Evolutionary conservation across 2,113 vertebrate genomes (phyloP).

Genomic region (Cyphomyrus discorhynchus): DNA sequence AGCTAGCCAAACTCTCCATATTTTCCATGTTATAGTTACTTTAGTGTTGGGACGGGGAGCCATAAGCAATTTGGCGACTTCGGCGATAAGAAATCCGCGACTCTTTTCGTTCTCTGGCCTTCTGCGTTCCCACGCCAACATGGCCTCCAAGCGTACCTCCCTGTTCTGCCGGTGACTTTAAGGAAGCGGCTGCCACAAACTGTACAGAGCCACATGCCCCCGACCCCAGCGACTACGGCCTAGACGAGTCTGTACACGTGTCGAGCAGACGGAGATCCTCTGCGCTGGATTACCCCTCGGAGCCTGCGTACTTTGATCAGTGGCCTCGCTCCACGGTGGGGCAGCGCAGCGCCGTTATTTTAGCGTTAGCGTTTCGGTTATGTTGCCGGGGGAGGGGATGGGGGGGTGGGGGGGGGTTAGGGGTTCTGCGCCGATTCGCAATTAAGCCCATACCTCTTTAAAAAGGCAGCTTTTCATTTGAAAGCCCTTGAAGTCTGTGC

Average conservation of each 20-base stretch:
- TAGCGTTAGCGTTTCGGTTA: conserved; percentile 20
- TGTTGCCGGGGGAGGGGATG: conserved; percentile 12
- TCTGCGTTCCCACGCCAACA: not conserved
- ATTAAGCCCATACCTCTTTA: conserved; percentile 36
- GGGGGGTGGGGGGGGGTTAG: not conserved
- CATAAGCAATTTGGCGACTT: not conserved
- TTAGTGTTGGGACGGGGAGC: not conserved
- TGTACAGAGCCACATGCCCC: not conserved
- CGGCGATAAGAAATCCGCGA: not conserved
- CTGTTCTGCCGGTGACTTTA: not conserved
- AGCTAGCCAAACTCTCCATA: not conserved
- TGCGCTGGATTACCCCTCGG: not conserved
- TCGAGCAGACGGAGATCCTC: not conserved
- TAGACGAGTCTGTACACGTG: not conserved
- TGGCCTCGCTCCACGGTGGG: not conserved
- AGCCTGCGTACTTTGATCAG: conserved; percentile 18
- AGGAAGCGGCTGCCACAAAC: not conserved
- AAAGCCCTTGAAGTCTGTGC: conserved; percentile 53
- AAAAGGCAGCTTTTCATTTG: conserved; percentile 38
- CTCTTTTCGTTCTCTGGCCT: not conserved
- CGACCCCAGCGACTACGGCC: not conserved
- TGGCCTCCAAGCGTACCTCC: not conserved
- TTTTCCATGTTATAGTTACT: not conserved
- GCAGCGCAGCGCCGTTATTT: conserved; percentile 26
- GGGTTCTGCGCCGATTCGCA: conserved; percentile 29